Evolutionary conservation across 35 echinoderm and acorn worm genomes (phyloP), one percentile per base, ranked within the genome.

Genomic region (Patiria miniata): DNA sequence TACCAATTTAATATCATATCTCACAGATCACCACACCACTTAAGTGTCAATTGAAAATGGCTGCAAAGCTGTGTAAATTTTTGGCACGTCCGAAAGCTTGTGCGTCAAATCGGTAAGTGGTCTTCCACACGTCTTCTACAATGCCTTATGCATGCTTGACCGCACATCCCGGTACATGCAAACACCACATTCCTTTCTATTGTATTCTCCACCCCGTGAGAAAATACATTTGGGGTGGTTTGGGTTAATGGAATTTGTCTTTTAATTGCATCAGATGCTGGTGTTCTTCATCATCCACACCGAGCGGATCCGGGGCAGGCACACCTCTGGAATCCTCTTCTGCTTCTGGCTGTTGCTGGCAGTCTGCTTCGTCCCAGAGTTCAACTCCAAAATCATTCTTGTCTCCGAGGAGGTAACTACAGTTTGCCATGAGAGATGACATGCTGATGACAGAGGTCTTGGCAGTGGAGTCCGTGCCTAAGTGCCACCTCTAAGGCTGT

Each of bases 261-360:
- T 69, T 61, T 69, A 23, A 32, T 69, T 69, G 7, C 19, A 22
- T 8, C 73, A 91, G 89, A 85, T 91, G 52, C 34, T 78, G 38
- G 73, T 77, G 36, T 86, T 91, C 68, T 58, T 91, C 21, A 28
- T 91, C 7, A 87, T 92, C 40, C 90, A 92, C 52, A 39, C 80
- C 28, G 90, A 92, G 84, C 53, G 90, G 32, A 69, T 77, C 55
- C 87, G 86, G 87, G 90, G 90, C 23, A 69, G 51, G 8, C 84
- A 87, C 52, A 73, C 90, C 18, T 92, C 90, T 21, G 90, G 83
- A 37, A 78, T 92, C 22, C 56, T 92, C 29, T 92, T 92, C 39
- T 33, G 86, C 40, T 92, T 92, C 38, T 92, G 84, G 56, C 44
- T 92, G 23, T 81, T 92, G 73, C 50, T 57, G 32, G 65, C 69